Percentiles rank a stretch among this genome's conserved stretches.
These are phyloP conservation scores for Sarcophaga subvicina DNA, from an alignment of 2,888 invertebrate genomes.

Conservation along the genomic window DNA sequence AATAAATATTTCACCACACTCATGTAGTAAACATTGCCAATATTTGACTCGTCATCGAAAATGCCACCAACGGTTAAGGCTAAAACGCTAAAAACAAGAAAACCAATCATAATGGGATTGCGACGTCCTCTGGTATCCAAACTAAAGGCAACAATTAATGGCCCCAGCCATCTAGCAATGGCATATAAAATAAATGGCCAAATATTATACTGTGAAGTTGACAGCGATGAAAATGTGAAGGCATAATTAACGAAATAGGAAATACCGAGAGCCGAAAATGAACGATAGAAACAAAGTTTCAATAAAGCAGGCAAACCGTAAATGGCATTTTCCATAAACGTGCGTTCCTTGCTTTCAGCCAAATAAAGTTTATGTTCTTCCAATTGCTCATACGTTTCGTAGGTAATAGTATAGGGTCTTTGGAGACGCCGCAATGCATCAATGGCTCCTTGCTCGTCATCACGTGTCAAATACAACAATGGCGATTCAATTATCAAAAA, in stretches of 20 bases:
- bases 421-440: constrained; percentile 75
- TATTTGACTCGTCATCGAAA: constrained; percentile 22
- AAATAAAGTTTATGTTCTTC: constrained; percentile 77
- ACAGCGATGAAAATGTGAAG: constrained; percentile 1
- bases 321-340: constrained; percentile 62
- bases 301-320: constrained; percentile 72
- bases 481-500: constrained; percentile 76
- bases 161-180: constrained; percentile 70
- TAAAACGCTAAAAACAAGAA: constrained; percentile 69
- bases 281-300: constrained; percentile 72
- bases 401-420: constrained; percentile 69
- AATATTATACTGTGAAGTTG: not conserved
- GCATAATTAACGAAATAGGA: constrained; percentile 61
- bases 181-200: constrained; percentile 70
- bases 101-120: constrained; percentile 70
- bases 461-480: constrained; percentile 72
- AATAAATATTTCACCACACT: constrained; percentile 71
- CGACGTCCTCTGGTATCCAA: constrained; percentile 75
- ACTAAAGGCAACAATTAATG: constrained; percentile 51
- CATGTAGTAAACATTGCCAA: constrained; percentile 53
- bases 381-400: constrained; percentile 74
- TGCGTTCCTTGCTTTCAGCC: constrained; percentile 71
- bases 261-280: constrained; percentile 73
- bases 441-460: constrained; percentile 74
- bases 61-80: constrained; percentile 71